phyloP scores from a whole-genome alignment of 2,113 vertebrate species.

The Panthera uncia region DNA sequence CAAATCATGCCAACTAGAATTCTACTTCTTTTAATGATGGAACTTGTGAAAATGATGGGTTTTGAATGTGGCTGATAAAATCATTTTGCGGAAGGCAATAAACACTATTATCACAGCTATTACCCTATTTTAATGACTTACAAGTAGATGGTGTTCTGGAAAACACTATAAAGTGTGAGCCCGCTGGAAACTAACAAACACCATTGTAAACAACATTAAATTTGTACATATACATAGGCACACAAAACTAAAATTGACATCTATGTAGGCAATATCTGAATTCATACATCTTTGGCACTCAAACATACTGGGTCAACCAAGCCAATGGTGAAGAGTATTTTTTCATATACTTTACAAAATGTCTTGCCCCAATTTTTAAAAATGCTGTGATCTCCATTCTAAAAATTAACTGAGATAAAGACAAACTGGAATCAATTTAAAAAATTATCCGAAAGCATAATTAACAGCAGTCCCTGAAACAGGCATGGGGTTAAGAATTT shows the following conservation, averaged over 20 bases:
- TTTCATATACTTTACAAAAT: constrained; percentile 38
- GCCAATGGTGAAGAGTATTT: neutral
- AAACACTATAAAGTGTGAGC: constrained; percentile 25
- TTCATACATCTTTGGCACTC: constrained; percentile 74
- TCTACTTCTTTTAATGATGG: neutral
- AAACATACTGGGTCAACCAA: constrained; percentile 17
- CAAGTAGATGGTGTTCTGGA: constrained; percentile 38
- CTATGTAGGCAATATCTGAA: constrained; percentile 24
- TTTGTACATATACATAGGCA: neutral
- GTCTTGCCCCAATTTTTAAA: neutral
- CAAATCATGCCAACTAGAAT: constrained; percentile 1
- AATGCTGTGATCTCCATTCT: neutral
- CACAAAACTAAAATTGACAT: constrained; percentile 22
- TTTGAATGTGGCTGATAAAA: constrained; percentile 11
- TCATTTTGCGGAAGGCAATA: constrained; percentile 25
- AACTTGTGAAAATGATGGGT: neutral
- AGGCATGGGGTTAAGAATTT: neutral
- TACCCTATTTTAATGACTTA: neutral
- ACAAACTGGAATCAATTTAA: constrained; percentile 32
- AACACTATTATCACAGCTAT: neutral
- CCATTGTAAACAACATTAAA: neutral
- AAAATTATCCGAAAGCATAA: neutral
- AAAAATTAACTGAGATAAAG: constrained; percentile 62
- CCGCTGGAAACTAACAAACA: neutral
- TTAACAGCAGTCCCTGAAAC: neutral